Evolutionary conservation across 2,797 vertebrate species (phyloP).

Genomic region (Platalea minor): DNA sequence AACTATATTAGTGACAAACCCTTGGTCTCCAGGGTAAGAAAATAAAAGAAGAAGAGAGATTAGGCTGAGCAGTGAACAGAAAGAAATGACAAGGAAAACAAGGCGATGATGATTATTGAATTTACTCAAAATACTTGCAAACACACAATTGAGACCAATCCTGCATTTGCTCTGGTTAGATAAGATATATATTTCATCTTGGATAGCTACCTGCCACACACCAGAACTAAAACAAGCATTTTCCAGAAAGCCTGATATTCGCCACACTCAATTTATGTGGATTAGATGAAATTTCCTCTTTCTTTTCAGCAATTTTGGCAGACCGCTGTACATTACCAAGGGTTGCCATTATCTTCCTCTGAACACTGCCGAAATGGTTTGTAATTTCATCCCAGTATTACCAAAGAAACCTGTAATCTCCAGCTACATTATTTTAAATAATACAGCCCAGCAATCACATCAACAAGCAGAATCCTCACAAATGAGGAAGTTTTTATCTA

Average conservation of each 20-base stretch:
- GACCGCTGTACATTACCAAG: background rate
- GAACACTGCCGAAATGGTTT: background rate
- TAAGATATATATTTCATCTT: conserved; percentile 15
- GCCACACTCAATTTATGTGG: conserved; percentile 13
- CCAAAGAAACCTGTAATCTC: conserved; percentile 45
- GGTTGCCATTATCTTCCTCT: conserved; percentile 54
- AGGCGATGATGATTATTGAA: background rate
- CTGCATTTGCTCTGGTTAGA: background rate
- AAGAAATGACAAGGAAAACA: background rate
- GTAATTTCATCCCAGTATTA: conserved; percentile 55
- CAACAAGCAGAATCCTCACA: conserved; percentile 15
- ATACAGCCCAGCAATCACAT: conserved; percentile 18
- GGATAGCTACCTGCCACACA: background rate
- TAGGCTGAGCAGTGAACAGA: background rate
- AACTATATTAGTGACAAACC: background rate
- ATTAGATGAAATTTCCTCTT: conserved; percentile 48
- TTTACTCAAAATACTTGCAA: conserved; percentile 25
- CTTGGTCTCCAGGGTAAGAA: background rate
- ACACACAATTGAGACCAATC: background rate
- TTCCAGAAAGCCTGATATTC: conserved; percentile 9
- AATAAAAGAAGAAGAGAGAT: background rate
- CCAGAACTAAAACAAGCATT: conserved; percentile 25
- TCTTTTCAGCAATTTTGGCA: conserved; percentile 55
- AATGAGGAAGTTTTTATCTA: conserved; percentile 5
- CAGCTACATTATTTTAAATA: conserved; percentile 42